Evolutionary conservation across 64 coral and sea anemone genomes (phyloP).

Genomic region (Astreopora myriophthalma): DNA sequence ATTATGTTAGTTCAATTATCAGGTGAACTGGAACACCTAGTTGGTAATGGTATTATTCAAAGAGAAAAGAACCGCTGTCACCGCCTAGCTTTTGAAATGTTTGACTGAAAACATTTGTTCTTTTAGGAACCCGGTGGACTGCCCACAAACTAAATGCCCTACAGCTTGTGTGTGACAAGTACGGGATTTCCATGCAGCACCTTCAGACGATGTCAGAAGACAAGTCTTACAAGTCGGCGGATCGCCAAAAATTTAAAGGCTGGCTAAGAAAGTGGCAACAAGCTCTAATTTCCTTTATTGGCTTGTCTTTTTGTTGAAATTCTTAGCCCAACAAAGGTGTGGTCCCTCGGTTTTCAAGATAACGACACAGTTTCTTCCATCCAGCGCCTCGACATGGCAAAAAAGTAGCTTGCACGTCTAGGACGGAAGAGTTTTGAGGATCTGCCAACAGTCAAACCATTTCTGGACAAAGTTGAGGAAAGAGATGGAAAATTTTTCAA

Average conservation of each 20-base stretch:
- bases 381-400: conserved; percentile 52
- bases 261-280: conserved; percentile 60
- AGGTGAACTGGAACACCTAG: not conserved
- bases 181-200: conserved; percentile 25
- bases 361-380: conserved; percentile 70
- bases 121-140: conserved; percentile 45
- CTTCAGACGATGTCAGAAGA: conserved; percentile 9
- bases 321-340: conserved; percentile 37
- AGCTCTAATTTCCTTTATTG: conserved; percentile 1
- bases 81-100: conserved; percentile 50
- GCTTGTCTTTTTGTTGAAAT: conserved; percentile 37
- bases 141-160: conserved; percentile 42
- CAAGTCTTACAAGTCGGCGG: conserved; percentile 41
- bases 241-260: conserved; percentile 64
- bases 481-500: not conserved
- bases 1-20: not conserved
- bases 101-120: conserved; percentile 9
- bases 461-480: conserved; percentile 56
- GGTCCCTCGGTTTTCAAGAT: conserved; percentile 63
- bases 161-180: conserved; percentile 49
- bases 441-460: conserved; percentile 52
- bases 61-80: conserved; percentile 57
- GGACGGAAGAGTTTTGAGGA: conserved; percentile 39
- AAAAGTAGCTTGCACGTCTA: conserved; percentile 64
- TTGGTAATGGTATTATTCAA: conserved; percentile 6